Conservation (phyloP, 2,888 invertebrate species). For the Merodon equestris region DNA sequence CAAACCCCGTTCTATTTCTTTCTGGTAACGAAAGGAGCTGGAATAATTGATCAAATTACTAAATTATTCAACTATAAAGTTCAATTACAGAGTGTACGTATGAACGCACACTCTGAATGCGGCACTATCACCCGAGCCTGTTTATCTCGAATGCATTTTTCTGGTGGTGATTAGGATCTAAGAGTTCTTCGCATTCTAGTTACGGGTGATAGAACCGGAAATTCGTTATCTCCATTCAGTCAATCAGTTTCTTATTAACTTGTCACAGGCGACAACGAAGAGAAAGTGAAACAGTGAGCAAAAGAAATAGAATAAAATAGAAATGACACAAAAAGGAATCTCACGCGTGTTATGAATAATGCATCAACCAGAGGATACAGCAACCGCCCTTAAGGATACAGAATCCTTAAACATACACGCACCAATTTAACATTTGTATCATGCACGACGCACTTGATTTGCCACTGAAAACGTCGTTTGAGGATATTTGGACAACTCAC, state of each 20-base stretch:
- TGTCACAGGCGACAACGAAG: constrained; percentile 56
- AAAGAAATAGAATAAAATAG: constrained; percentile 8
- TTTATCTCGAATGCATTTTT: constrained; percentile 59
- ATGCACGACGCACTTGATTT: constrained; percentile 67
- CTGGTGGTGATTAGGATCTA: constrained; percentile 65
- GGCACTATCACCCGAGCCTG: constrained; percentile 49
- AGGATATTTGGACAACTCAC: constrained; percentile 67
- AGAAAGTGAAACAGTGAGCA: constrained; percentile 46
- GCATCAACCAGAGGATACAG: constrained; percentile 40
- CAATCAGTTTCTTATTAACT: constrained; percentile 71
- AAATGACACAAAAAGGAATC: constrained; percentile 48
- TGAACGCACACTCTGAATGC: constrained; percentile 53
- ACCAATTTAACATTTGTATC: constrained; percentile 68
- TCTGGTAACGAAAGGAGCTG: constrained; percentile 63
- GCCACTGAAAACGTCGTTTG: constrained; percentile 61
- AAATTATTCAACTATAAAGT: constrained; percentile 68
- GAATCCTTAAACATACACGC: constrained; percentile 66
- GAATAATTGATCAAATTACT: constrained; percentile 66
- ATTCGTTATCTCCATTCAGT: constrained; percentile 70
- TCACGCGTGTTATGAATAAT: constrained; percentile 62
- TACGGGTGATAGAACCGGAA: constrained; percentile 52
- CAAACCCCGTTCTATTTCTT: constrained; percentile 27
- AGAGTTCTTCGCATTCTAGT: constrained; percentile 17
- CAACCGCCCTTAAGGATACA: constrained; percentile 34
- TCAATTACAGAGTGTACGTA: constrained; percentile 67